These are phyloP conservation scores for Saturnia japonica DNA, from an alignment of 2,888 invertebrate species.

Conservation along the genomic window DNA sequence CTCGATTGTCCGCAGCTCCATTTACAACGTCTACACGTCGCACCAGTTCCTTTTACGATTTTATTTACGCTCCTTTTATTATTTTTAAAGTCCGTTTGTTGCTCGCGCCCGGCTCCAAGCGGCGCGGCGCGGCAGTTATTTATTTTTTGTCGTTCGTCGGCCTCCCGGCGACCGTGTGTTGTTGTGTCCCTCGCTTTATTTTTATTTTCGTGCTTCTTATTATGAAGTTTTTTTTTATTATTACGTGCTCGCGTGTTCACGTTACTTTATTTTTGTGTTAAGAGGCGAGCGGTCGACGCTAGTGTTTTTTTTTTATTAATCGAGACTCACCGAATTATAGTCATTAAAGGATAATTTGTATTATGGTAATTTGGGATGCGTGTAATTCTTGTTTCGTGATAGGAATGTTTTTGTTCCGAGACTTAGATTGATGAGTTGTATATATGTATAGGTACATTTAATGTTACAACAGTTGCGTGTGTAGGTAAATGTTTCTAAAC, in stretches of 20 bases:
- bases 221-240: constrained; percentile 79
- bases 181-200: constrained; percentile 80
- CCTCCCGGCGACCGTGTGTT: constrained; percentile 82
- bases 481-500: constrained; percentile 42
- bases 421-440: constrained; percentile 67
- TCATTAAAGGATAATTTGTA: constrained; percentile 82
- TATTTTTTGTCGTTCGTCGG: constrained; percentile 79
- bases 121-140: constrained; percentile 75
- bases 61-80: constrained; percentile 82
- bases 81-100: constrained; percentile 81
- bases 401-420: constrained; percentile 68
- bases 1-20: constrained; percentile 80
- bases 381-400: constrained; percentile 80
- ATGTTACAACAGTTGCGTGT: constrained; percentile 44
- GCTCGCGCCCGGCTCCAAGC: constrained; percentile 78
- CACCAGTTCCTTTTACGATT: constrained; percentile 81
- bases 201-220: constrained; percentile 82
- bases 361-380: constrained; percentile 80
- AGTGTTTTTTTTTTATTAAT: constrained; percentile 71
- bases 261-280: constrained; percentile 80
- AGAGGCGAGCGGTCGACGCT: constrained; percentile 71
- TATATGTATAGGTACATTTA: constrained; percentile 32
- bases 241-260: constrained; percentile 78
- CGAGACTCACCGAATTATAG: constrained; percentile 79
- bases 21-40: constrained; percentile 81